A percentile compares a stretch with the other conserved stretches of the same genome.
phyloP scores from a whole-genome alignment of 2,888 invertebrate species.

The Chrysomela aeneicollis region DNA sequence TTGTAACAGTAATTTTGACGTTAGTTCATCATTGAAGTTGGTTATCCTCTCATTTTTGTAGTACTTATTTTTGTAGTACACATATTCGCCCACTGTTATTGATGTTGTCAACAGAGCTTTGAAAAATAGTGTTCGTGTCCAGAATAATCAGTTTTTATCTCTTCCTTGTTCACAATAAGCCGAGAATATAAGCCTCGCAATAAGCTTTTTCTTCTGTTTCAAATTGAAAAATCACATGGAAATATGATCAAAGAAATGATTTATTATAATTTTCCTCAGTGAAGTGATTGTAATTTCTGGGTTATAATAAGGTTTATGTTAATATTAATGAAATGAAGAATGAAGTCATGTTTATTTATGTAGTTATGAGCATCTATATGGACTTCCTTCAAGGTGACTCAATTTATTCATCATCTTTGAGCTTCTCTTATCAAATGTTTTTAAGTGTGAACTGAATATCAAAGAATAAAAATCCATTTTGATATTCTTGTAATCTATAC shows the following conservation, averaged over 20 bases:
- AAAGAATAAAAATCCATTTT: too few relatives aligned
- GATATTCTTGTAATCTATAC: too few relatives aligned
- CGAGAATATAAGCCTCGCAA: too few relatives aligned
- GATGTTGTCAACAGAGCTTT: slow-evolving; percentile 2
- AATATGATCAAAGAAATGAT: slow-evolving; percentile 13
- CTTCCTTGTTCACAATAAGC: not conserved
- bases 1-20: slow-evolving; percentile 1
- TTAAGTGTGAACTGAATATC: too few relatives aligned
- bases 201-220: not conserved
- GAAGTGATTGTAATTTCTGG: slow-evolving; percentile 16
- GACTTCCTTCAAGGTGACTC: not conserved
- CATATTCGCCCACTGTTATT: not conserved
- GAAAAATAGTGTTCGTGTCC: too few relatives aligned
- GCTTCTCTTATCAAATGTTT: too few relatives aligned
- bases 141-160: too few relatives aligned
- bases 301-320: slow-evolving; percentile 34
- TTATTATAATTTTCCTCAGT: slow-evolving; percentile 14
- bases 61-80: not conserved
- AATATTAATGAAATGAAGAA: slow-evolving; percentile 32
- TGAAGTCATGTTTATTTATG: slow-evolving; percentile 44
- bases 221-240: not conserved
- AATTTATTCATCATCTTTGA: not conserved
- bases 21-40: slow-evolving; percentile 3
- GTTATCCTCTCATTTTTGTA: too few relatives aligned
- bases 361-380: not conserved